Percentiles rank a stretch among this genome's conserved stretches.
These are phyloP conservation scores for Elephas maximus DNA, from an alignment of 2,113 vertebrate genomes.

Conservation along the genomic window DNA sequence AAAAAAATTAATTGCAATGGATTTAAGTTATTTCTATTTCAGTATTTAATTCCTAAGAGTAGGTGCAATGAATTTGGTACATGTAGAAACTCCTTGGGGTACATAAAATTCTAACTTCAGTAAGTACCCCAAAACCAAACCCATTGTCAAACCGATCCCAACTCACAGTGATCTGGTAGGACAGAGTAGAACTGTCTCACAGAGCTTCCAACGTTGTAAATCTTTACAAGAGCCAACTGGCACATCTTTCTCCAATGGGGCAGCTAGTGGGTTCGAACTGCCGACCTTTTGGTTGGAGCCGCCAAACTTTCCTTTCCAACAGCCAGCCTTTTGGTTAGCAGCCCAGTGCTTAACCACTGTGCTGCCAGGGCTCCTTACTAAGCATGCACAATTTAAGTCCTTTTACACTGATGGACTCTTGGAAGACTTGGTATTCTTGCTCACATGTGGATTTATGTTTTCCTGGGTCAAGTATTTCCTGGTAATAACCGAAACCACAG, in stretches of 20 bases:
- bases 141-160: too few relatives aligned
- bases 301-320: too few relatives aligned
- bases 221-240: too few relatives aligned
- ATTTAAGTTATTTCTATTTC: not conserved
- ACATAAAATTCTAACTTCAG: not conserved
- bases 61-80: not conserved
- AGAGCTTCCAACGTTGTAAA: too few relatives aligned
- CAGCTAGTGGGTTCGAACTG: too few relatives aligned
- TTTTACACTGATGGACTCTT: not conserved
- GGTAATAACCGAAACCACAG: slow-evolving; percentile 17
- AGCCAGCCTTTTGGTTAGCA: too few relatives aligned
- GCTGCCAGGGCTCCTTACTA: too few relatives aligned
- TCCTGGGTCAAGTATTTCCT: not conserved
- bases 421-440: not conserved
- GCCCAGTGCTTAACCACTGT: too few relatives aligned
- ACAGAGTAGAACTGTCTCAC: too few relatives aligned
- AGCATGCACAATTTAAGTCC: not conserved
- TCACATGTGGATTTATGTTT: slow-evolving; percentile 28
- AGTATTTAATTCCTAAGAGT: not conserved
- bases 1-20: not conserved
- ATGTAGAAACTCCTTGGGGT: not conserved
- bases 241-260: too few relatives aligned
- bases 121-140: not conserved
- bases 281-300: too few relatives aligned
- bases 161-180: too few relatives aligned